A percentile compares a stretch with the other conserved stretches of the same genome.
phyloP scores from a whole-genome alignment of 1,140 invertebrate genomes.

The Charaxes varanes region DNA sequence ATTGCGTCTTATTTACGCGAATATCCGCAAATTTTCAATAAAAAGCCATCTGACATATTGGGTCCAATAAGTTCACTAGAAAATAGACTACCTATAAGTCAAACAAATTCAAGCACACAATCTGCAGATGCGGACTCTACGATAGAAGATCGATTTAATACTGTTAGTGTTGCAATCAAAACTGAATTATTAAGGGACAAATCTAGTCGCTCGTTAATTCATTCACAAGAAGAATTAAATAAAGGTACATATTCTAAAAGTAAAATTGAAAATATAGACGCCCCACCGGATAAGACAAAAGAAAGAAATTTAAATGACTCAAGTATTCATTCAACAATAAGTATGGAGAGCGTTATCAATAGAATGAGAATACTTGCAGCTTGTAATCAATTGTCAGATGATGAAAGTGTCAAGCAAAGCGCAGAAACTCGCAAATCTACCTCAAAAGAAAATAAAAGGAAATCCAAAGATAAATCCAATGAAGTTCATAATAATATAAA shows the following conservation, averaged over 20 bases:
- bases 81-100: neutral
- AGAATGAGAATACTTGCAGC: slow-evolving; percentile 5
- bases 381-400: neutral
- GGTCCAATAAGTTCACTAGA: slow-evolving; percentile 5
- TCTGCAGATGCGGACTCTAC: slow-evolving; percentile 5
- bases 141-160: slow-evolving; percentile 6
- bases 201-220: neutral
- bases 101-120: slow-evolving; percentile 3
- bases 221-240: slow-evolving; percentile 4
- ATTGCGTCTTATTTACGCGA: slow-evolving; percentile 46
- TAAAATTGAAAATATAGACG: neutral
- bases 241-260: neutral
- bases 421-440: too few species aligned
- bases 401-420: too few species aligned
- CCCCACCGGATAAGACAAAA: too few species aligned
- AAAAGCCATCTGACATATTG: slow-evolving; percentile 35
- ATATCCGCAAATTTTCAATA: slow-evolving; percentile 61
- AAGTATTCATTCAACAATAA: slow-evolving; percentile 2
- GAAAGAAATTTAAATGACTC: slow-evolving; percentile 4
- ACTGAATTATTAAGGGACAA: neutral
- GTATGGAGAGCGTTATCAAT: slow-evolving; percentile 8
- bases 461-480: neutral
- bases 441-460: neutral
- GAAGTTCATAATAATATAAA: neutral
- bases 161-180: slow-evolving; percentile 1